Evolutionary conservation across 2,888 invertebrate species (phyloP).

Genomic region (Chrysolina americana): DNA sequence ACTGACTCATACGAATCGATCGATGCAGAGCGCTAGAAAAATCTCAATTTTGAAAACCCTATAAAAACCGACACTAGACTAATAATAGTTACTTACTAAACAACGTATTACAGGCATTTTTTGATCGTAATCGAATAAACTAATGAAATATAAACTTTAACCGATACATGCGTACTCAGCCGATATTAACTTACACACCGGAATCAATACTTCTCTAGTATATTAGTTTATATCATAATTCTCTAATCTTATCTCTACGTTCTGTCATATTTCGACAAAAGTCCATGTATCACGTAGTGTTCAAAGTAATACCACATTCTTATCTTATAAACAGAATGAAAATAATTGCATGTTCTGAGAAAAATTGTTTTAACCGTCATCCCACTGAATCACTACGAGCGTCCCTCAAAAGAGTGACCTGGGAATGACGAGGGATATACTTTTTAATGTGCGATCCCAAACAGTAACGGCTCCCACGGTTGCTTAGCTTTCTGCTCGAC

Average conservation of each 20-base stretch:
- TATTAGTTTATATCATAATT: not conserved
- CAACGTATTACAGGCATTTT: constrained; percentile 34
- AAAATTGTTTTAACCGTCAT: too few species aligned
- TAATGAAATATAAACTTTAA: not conserved
- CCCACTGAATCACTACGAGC: too few species aligned
- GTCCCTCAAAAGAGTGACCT: too few species aligned
- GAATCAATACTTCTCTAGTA: not conserved
- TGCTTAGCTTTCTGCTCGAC: too few species aligned
- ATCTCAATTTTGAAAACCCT: not conserved
- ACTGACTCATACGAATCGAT: constrained; percentile 17
- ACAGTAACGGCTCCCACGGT: too few species aligned
- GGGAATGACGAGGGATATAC: too few species aligned
- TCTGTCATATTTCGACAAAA: too few species aligned
- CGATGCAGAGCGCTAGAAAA: constrained; percentile 30
- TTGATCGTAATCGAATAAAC: constrained; percentile 9
- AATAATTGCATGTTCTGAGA: too few species aligned
- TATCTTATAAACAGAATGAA: too few species aligned
- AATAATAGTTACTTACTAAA: constrained; percentile 33
- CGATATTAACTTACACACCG: not conserved
- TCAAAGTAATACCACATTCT: too few species aligned
- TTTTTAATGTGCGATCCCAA: too few species aligned
- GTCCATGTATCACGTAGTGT: too few species aligned
- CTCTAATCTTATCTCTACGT: not conserved
- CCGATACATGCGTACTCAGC: not conserved
- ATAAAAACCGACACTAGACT: not conserved